Evolutionary conservation across 92 coral and sea anemone genomes (phyloP), one percentile per base, ranked within the genome.

Genomic region (Heteractis magnifica): DNA sequence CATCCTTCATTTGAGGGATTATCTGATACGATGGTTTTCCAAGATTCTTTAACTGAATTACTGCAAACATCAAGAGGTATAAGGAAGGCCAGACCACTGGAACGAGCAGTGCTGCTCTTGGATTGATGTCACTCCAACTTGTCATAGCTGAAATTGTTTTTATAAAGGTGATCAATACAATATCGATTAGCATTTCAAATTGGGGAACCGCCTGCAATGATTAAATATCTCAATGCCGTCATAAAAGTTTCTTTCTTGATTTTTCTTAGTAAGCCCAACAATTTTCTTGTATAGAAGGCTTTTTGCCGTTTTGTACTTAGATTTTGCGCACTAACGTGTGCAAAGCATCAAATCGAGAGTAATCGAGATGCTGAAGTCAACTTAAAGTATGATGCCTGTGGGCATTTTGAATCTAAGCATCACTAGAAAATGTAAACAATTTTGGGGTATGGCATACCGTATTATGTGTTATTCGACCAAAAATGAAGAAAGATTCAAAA

Each of bases 21-120:
- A 4, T 49, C 48, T 60, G 41, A 75, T 76, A 55, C 0, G 60
- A 18, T 21, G 48, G 8, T 8, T 84, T 76, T 44, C 44, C 53
- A 23, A 81, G 6, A 51, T 60, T 51, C 65, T 88, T 92, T 60
- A 88, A 79, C 49, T 82, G 75, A 58, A 90, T 76, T 12, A 91
- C 83, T 82, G 87, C 91, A 81, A 87, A 93, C 52, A 89, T 76
- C 56, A 91, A 86, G 44, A 93, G 84, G 80, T 83, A 87, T 55
- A 91, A 70, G 8, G 90, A 49, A 79, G 97, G 97, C 97, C 97
- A 93, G 75, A 91, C n/a, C 14, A 89, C 79, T 3, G 94, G 86
- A 14, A 89, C 75, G 52, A 93, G 83, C 6, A 89, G 75, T 8
- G 94, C 87, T n/a, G 93, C 79, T 19, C 91, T 84, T 12, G 97